Conservation (phyloP, 2,113 vertebrate genomes). For the Lampris megalopsis region DNA sequence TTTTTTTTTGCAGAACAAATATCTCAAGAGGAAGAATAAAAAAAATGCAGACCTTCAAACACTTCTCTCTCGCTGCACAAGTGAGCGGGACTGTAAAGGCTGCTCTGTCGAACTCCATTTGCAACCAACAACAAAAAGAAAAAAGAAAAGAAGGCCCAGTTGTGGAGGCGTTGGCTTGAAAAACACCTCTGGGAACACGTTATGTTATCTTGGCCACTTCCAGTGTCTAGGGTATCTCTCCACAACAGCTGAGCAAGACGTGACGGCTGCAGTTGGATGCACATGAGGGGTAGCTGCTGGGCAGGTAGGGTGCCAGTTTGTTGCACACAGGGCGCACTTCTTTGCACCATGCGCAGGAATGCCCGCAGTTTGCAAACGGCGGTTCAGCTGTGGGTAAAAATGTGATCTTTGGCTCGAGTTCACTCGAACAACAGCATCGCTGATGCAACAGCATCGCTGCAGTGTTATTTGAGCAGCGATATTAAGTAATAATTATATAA, state of each 20-base stretch:
- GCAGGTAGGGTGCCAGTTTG: background rate
- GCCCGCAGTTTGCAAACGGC: too few species aligned
- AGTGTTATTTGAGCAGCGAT: too few species aligned
- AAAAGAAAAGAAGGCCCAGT: slow-evolving; percentile 10
- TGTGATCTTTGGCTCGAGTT: too few species aligned
- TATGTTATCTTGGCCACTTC: slow-evolving; percentile 69
- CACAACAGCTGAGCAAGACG: slow-evolving; percentile 80
- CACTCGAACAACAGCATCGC: too few species aligned
- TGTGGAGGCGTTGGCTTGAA: slow-evolving; percentile 50
- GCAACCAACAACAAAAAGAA: background rate
- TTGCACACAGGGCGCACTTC: background rate
- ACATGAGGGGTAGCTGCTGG: slow-evolving; percentile 50
- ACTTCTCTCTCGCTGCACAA: background rate
- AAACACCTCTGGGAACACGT: slow-evolving; percentile 38
- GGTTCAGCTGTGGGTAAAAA: too few species aligned
- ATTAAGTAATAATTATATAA: too few species aligned
- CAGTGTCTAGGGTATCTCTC: slow-evolving; percentile 67
- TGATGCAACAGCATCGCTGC: too few species aligned
- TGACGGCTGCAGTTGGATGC: slow-evolving; percentile 68
- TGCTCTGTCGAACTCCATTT: slow-evolving; percentile 27
- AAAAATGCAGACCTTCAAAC: too few species aligned
- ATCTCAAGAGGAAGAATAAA: too few species aligned
- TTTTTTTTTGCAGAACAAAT: too few species aligned
- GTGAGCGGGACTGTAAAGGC: background rate
- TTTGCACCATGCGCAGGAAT: background rate